Conservation (phyloP, 2,797 vertebrate species). For the Pseudochromis fuscus region DNA sequence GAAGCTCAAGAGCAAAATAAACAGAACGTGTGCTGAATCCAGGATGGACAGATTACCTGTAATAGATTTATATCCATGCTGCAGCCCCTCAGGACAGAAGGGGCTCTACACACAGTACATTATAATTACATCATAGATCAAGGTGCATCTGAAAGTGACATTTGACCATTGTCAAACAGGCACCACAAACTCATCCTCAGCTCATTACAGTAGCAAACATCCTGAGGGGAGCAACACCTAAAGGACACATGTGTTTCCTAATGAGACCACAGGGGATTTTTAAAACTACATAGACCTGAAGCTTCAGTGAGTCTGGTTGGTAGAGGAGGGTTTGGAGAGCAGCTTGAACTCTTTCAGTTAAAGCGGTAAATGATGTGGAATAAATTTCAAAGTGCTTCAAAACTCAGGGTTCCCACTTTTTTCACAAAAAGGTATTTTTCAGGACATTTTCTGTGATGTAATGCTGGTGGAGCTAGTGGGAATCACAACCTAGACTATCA, state of each 20-base stretch:
- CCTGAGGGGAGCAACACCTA: slow-evolving; percentile 10
- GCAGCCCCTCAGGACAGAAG: background rate
- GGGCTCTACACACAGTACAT: background rate
- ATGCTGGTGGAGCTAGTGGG: too few relatives aligned
- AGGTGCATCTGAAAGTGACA: background rate
- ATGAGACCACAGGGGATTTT: slow-evolving; percentile 46
- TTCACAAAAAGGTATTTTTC: too few relatives aligned
- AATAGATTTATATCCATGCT: background rate
- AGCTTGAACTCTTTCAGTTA: too few relatives aligned
- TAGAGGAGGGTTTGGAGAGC: too few relatives aligned
- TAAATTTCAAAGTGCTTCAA: too few relatives aligned
- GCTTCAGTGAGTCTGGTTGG: too few relatives aligned
- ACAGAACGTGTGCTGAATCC: background rate
- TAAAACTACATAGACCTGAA: background rate
- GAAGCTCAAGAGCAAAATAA: background rate
- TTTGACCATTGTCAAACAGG: background rate
- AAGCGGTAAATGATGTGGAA: too few relatives aligned
- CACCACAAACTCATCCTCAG: background rate
- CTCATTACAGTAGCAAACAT: background rate
- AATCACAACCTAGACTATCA: too few relatives aligned
- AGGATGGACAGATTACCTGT: background rate
- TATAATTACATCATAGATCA: background rate
- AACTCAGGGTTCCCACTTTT: too few relatives aligned
- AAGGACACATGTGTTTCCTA: slow-evolving; percentile 17
- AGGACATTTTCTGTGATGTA: too few relatives aligned